Evolutionary conservation across 2,888 invertebrate species (phyloP).

Genomic region (Griposia aprilina): DNA sequence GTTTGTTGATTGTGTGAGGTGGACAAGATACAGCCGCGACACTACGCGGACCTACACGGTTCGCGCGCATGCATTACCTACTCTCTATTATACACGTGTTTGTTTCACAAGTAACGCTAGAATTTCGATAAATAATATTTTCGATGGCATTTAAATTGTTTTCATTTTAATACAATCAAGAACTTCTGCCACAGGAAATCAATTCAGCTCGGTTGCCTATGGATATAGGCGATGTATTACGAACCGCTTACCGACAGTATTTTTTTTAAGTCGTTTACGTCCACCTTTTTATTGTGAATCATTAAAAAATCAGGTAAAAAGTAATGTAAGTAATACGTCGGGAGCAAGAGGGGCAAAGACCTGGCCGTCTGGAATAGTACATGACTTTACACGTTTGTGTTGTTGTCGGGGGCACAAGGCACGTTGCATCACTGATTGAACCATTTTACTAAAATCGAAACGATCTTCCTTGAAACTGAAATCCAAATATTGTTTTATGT

Average conservation of each 20-base stretch:
- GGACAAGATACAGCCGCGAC: conserved; percentile 75
- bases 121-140: conserved; percentile 58
- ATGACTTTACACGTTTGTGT: conserved; percentile 59
- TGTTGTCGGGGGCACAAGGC: conserved; percentile 83
- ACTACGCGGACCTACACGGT: not conserved
- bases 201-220: conserved; percentile 72
- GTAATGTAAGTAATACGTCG: conserved; percentile 55
- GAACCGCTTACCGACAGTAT: conserved; percentile 76
- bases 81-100: conserved; percentile 42
- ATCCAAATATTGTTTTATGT: conserved; percentile 82
- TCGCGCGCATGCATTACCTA: conserved; percentile 18
- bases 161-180: conserved; percentile 73
- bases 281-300: conserved; percentile 58
- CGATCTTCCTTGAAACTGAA: conserved; percentile 78
- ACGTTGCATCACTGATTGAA: conserved; percentile 81
- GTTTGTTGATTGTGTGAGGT: conserved; percentile 85
- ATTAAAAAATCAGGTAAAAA: conserved; percentile 50
- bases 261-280: conserved; percentile 68
- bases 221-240: conserved; percentile 68
- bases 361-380: conserved; percentile 55
- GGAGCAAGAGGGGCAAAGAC: conserved; percentile 46
- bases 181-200: conserved; percentile 70
- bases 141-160: conserved; percentile 55
- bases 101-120: conserved; percentile 56
- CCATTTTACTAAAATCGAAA: conserved; percentile 73